A percentile compares a stretch with the other conserved stretches of the same genome.
Conservation (phyloP, 2,888 invertebrate genomes). For the Rapana venosa region DNA sequence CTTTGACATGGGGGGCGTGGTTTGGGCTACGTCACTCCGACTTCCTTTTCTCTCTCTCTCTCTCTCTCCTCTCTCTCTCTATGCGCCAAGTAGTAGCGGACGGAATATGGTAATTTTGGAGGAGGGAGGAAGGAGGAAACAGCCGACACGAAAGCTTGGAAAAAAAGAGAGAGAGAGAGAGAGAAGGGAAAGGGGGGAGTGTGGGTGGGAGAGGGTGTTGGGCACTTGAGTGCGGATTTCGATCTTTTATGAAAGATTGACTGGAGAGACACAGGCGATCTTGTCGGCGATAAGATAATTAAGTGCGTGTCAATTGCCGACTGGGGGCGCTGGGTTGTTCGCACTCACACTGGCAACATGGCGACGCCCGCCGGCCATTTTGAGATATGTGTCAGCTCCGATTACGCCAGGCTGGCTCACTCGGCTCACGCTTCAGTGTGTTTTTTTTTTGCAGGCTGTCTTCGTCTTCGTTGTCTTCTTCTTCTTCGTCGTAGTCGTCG, state of each 20-base stretch:
- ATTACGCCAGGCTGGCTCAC: neutral
- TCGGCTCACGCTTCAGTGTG: neutral
- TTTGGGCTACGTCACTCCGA: no score
- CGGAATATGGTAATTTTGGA: no score
- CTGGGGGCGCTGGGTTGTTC: neutral
- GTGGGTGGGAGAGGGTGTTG: no score
- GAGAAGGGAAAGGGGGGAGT: no score
- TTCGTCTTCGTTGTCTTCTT: neutral
- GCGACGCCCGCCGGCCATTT: neutral
- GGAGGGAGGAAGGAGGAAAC: no score
- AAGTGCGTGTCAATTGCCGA: constrained; percentile 36
- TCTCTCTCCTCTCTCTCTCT: no score
- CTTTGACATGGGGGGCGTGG: no score
- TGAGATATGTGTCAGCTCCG: constrained; percentile 6
- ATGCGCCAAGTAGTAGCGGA: no score
- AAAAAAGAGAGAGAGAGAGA: no score
- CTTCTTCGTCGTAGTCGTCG: no score
- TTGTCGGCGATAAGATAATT: constrained; percentile 21
- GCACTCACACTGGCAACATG: neutral
- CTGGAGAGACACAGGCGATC: constrained; percentile 29
- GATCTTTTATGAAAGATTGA: constrained; percentile 33
- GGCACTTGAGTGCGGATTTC: constrained; percentile 9
- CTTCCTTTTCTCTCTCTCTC: no score
- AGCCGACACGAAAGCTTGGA: no score
- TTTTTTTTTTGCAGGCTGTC: neutral